Base-by-base conservation (phyloP, 2,797 vertebrate species). In the Delichon dasypus region DNA sequence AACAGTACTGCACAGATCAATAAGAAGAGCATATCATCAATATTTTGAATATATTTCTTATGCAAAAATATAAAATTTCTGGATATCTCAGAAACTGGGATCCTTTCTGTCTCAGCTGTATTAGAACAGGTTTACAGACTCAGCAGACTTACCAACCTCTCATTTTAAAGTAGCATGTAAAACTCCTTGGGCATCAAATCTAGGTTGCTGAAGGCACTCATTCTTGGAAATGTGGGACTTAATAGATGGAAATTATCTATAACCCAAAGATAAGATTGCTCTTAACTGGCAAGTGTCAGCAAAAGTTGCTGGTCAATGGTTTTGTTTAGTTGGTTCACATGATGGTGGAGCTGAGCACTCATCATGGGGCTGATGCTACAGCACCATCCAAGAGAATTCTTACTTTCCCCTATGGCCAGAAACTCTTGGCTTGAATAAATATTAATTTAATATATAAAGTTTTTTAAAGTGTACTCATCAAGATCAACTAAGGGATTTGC, bases 381-480 rank as follows among this genome's bases (percentile, higher is more conserved):
- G 32, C 27, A 67, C 4, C 26, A 40, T n/a, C 30, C 47, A 61
- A 25, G 22, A 34, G 32, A 76, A 40, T 57, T 73, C 20, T 48
- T 80, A 3, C 3, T 65, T 73, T 30, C 5, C 8, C 4, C 5
- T 23, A 5, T 3, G 3, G 5, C 2, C 26, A 42, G 40, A 13
- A 55, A 8, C 16, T 61, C 34, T 64, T 48, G 53, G 2, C 6
- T 53, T 3, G 0, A 72, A 71, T 36, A 77, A 78, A 61, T 47
- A 54, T 29, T 65, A 48, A 57, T 20, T 38, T 18, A 14, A 82
- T 20, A 27, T 13, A 54, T 16, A 18, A 47, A 23, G 1, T 67
- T 62, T 65, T 70, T 55, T 11, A 32, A 67, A 60, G 5, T 29
- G 7, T 45, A 34, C 7, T 51, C 21, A 13, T n/a, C 29, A 11